A percentile compares a stretch with the other conserved stretches of the same genome.
phyloP scores from a whole-genome alignment of 2,113 vertebrate genomes.

The Ahaetulla prasina region DNA sequence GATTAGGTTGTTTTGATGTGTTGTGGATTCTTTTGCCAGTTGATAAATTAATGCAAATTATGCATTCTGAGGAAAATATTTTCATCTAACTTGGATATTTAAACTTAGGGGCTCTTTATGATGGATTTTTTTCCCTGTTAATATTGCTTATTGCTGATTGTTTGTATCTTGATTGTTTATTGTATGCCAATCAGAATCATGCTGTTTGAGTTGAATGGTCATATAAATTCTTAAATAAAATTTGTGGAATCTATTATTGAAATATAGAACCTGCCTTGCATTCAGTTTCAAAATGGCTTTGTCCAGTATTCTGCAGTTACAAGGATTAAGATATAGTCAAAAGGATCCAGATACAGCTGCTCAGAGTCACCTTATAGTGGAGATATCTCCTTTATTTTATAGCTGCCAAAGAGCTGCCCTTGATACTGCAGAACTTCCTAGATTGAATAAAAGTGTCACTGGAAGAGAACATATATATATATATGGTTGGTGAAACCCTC shows the following conservation, averaged over 20 bases:
- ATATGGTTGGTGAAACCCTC: too few relatives aligned
- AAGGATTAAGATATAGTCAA: not conserved
- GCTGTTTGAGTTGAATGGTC: not conserved
- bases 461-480: too few relatives aligned
- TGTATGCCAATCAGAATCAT: not conserved
- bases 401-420: too few relatives aligned
- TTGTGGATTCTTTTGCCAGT: not conserved
- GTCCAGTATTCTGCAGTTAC: not conserved
- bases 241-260: not conserved
- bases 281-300: not conserved
- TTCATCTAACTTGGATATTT: not conserved
- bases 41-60: not conserved
- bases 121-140: not conserved
- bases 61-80: not conserved
- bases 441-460: too few relatives aligned
- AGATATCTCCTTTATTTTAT: too few relatives aligned
- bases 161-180: not conserved
- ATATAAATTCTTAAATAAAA: not conserved
- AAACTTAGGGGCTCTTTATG: not conserved
- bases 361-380: too few relatives aligned
- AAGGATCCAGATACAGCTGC: too few relatives aligned
- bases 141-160: not conserved
- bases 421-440: too few relatives aligned
- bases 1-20: not conserved
- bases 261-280: not conserved